Percentiles rank a stretch among this genome's conserved stretches.
phyloP scores from a whole-genome alignment of 2,113 vertebrate species.

The Corythaeola cristata region DNA sequence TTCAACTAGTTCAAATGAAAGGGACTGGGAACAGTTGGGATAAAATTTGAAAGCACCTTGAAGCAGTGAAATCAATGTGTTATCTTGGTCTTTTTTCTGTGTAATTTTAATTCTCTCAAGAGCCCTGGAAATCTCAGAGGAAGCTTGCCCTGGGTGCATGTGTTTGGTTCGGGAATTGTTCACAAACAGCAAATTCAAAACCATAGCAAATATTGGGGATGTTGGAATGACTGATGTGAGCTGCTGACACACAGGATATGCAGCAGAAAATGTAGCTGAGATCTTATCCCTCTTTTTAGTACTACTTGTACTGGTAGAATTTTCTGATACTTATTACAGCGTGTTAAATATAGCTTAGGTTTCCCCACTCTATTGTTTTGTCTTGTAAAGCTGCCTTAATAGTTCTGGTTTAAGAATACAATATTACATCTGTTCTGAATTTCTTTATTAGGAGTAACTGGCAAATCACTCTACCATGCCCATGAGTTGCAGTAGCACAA shows the following conservation, averaged over 20 bases:
- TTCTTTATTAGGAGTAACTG: background rate
- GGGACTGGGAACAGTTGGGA: background rate
- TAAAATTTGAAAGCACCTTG: background rate
- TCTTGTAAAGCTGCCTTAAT: background rate
- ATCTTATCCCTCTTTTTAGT: background rate
- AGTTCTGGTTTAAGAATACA: background rate
- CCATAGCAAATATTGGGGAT: background rate
- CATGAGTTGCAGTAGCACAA: background rate
- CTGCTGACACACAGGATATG: rapidly evolving
- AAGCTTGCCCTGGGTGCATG: rapidly evolving
- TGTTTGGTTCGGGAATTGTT: background rate
- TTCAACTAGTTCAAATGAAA: background rate
- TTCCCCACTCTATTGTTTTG: background rate
- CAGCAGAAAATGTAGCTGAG: background rate
- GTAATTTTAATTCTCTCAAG: background rate
- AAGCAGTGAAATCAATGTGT: background rate
- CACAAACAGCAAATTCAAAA: background rate
- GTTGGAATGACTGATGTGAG: background rate
- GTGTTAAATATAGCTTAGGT: background rate
- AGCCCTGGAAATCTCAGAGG: background rate
- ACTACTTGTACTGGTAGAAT: background rate
- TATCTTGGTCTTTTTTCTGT: background rate
- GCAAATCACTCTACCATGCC: background rate
- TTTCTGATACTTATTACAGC: background rate
- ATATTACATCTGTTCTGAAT: background rate